phyloP scores from a whole-genome alignment of 2,888 invertebrate species.

The Dichetophora obliterata region DNA sequence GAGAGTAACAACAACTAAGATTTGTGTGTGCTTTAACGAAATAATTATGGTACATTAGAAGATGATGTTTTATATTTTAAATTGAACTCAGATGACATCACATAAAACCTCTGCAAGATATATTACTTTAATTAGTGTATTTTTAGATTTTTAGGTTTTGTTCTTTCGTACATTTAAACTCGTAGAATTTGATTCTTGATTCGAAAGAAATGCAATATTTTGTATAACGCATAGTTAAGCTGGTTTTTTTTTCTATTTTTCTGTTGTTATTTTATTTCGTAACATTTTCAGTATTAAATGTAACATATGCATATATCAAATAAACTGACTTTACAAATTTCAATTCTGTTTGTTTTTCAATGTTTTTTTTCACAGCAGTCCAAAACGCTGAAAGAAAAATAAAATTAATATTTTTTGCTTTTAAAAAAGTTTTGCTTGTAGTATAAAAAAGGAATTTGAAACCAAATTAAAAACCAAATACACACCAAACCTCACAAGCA shows the following conservation, averaged over 20 bases:
- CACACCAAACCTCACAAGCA: no score
- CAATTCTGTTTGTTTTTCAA: no score
- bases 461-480: no score
- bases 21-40: no score
- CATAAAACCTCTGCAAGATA: no score
- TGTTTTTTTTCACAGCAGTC: constrained; percentile 5
- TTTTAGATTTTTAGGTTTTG: neutral
- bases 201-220: neutral
- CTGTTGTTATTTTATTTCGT: constrained; percentile 16
- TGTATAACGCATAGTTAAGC: constrained; percentile 6
- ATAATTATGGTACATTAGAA: no score
- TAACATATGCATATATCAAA: constrained; percentile 14
- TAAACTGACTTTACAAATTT: neutral
- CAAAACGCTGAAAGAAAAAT: constrained; percentile 19
- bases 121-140: neutral
- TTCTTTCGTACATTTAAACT: neutral
- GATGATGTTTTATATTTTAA: no score
- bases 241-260: constrained; percentile 1
- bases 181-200: neutral
- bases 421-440: neutral
- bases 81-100: no score
- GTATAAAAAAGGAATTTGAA: neutral
- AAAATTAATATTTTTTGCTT: neutral
- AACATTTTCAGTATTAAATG: neutral
- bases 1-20: no score